phyloP scores from a whole-genome alignment of 2,113 vertebrate species.

The Podarcis cretensis region DNA sequence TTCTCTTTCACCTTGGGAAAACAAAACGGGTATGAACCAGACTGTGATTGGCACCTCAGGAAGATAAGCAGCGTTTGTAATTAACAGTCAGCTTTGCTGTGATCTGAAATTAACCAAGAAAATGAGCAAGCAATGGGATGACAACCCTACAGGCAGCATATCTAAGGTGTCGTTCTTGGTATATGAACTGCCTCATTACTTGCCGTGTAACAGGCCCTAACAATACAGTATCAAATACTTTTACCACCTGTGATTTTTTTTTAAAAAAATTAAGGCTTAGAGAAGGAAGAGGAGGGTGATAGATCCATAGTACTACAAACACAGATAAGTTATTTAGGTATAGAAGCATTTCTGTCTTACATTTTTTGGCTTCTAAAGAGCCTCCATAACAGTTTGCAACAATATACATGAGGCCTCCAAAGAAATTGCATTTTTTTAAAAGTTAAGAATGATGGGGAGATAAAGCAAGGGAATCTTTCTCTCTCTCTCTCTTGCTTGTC shows the following conservation, averaged over 20 bases:
- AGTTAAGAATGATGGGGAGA: background rate
- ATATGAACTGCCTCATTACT: background rate
- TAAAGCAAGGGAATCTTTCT: background rate
- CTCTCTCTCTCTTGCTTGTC: background rate
- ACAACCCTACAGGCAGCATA: background rate
- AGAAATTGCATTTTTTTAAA: background rate
- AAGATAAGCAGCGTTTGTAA: background rate
- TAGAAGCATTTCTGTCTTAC: too few relatives aligned
- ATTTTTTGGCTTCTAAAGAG: too few relatives aligned
- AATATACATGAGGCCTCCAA: background rate
- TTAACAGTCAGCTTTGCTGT: background rate
- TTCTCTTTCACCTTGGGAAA: background rate
- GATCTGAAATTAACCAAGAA: background rate
- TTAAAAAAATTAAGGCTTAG: background rate
- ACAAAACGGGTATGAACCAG: background rate
- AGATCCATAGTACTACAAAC: background rate
- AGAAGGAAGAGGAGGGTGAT: background rate
- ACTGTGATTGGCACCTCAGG: background rate
- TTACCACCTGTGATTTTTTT: background rate
- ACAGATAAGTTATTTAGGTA: background rate
- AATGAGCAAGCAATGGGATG: background rate
- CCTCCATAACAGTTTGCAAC: too few relatives aligned
- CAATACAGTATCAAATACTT: background rate
- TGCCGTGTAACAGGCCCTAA: background rate
- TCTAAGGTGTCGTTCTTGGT: background rate